These are phyloP conservation scores for Nemotelus pantherinus DNA, from an alignment of 2,888 invertebrate species.

Conservation along the genomic window DNA sequence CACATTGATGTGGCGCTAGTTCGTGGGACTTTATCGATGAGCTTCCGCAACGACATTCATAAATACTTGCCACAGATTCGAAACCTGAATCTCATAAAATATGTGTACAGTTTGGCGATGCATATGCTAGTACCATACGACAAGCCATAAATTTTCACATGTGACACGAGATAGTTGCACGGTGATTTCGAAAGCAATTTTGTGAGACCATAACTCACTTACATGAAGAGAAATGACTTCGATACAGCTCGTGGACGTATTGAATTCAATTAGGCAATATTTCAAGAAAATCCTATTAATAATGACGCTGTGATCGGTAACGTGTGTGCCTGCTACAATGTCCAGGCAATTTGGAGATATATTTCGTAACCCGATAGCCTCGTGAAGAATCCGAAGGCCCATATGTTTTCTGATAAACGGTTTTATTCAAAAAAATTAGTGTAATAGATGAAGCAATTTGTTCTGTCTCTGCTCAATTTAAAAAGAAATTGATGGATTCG, in stretches of 20 bases:
- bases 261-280: background rate
- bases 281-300: background rate
- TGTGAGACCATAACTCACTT: background rate
- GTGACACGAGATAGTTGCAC: constrained; percentile 1
- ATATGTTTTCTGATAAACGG: too few species aligned
- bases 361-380: too few species aligned
- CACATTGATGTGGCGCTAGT: constrained; percentile 9
- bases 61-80: background rate
- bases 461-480: too few species aligned
- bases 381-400: too few species aligned
- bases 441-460: too few species aligned
- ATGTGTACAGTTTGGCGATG: background rate
- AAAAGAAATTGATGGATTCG: too few species aligned
- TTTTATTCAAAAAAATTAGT: too few species aligned
- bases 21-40: background rate
- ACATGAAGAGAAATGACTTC: background rate
- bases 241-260: background rate
- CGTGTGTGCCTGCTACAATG: background rate
- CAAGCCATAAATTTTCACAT: background rate
- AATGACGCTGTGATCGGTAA: background rate
- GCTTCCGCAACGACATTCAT: background rate
- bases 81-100: background rate
- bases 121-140: background rate
- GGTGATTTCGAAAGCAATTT: background rate
- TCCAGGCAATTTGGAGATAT: too few species aligned